Conservation (phyloP, 2,113 vertebrate species). For the Acanthisitta chloris region DNA sequence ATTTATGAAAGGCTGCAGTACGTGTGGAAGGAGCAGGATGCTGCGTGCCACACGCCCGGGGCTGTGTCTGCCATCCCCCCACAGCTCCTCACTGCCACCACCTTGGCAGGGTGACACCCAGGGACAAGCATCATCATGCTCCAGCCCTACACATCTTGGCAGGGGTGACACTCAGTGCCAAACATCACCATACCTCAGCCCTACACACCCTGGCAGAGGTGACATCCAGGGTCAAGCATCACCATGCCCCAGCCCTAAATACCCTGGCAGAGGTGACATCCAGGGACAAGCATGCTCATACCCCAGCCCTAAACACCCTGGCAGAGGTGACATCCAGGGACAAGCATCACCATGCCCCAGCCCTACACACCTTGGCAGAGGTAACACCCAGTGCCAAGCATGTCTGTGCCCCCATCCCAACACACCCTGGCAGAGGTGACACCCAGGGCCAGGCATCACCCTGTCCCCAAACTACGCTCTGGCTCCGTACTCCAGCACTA, state of each 20-base stretch:
- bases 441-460: rapidly evolving
- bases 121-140: rapidly evolving
- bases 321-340: background rate
- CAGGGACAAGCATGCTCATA: background rate
- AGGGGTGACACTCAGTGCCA: background rate
- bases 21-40: background rate
- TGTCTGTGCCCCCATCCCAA: too few relatives aligned
- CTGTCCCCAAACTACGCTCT: background rate
- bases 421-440: background rate
- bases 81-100: background rate
- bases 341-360: background rate
- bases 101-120: background rate
- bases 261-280: background rate
- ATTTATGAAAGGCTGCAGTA: conserved; percentile 11
- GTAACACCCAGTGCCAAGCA: background rate
- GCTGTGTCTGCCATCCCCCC: background rate
- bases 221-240: background rate
- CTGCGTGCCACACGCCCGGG: background rate
- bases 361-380: background rate
- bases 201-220: background rate
- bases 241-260: background rate
- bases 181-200: background rate
- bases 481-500: rapidly evolving
- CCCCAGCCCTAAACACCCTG: background rate
- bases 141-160: background rate